Evolutionary conservation across 2,797 vertebrate species (phyloP).

Genomic region (Lateolabrax maculatus): DNA sequence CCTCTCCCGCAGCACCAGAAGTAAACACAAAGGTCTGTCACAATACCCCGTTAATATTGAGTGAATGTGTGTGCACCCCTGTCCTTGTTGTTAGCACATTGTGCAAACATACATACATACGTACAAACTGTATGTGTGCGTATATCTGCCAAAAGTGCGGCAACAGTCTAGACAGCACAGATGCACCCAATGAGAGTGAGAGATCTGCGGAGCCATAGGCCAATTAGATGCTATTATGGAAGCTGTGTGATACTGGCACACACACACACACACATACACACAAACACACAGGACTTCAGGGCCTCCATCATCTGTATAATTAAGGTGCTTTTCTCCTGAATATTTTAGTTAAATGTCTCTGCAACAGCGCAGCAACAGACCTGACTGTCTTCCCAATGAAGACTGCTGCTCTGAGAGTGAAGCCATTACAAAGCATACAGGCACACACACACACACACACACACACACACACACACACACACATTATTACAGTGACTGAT

Average conservation of each 20-base stretch:
- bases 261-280: conserved; percentile 21
- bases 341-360: conserved; percentile 74
- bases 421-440: conserved; percentile 27
- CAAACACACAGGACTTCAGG: conserved; percentile 54
- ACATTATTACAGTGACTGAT: conserved; percentile 5
- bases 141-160: conserved; percentile 12
- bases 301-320: conserved; percentile 79
- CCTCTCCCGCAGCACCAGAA: conserved; percentile 41
- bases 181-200: conserved; percentile 62
- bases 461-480: neutral
- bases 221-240: conserved; percentile 72
- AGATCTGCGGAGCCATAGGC: conserved; percentile 53
- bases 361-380: conserved; percentile 64
- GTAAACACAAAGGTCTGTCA: conserved; percentile 60
- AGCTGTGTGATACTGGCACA: conserved; percentile 49
- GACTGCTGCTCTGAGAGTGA: conserved; percentile 9
- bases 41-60: neutral
- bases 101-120: neutral
- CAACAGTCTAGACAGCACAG: conserved; percentile 63
- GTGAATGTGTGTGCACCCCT: conserved; percentile 5
- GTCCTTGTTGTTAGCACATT: neutral
- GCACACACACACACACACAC: neutral
- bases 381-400: conserved; percentile 38
- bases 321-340: conserved; percentile 78
- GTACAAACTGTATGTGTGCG: neutral